phyloP scores from a whole-genome alignment of 2,797 vertebrate genomes.

The Xenopus petersii region DNA sequence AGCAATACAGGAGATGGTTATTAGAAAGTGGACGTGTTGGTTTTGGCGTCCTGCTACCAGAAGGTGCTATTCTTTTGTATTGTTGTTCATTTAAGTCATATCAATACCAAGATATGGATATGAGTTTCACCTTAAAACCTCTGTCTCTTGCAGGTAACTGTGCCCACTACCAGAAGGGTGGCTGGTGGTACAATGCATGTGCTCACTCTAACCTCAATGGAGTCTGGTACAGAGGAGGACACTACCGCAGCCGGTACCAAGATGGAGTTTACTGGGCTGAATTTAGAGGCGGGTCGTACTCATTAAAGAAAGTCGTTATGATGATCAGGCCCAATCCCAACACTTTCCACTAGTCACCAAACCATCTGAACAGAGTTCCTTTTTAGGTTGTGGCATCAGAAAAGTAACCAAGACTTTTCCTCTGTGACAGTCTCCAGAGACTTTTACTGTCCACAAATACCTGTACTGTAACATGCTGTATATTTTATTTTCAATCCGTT shows the following conservation, averaged over 20 bases:
- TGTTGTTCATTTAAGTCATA: no score
- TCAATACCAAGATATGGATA: no score
- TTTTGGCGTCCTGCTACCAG: no score
- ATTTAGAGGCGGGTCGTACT: conserved; percentile 95
- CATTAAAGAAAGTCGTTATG: conserved; percentile 85
- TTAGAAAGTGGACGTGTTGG: no score
- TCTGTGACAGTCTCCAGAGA: no score
- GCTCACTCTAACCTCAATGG: conserved; percentile 97
- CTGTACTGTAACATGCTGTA: conserved; percentile 57
- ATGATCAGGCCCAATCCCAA: conserved; percentile 97
- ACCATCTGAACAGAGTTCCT: no score
- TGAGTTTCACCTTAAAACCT: not conserved
- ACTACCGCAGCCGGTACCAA: conserved; percentile 96
- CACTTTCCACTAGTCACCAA: conserved; percentile 83
- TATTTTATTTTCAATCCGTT: conserved; percentile 44
- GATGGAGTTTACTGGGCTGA: conserved; percentile 98
- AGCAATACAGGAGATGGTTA: no score
- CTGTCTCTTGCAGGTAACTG: conserved; percentile 81
- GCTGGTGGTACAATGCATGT: conserved; percentile 98
- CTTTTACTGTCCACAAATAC: conserved; percentile 34
- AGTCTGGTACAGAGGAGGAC: conserved; percentile 96
- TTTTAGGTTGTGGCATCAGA: no score
- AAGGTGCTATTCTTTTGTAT: no score
- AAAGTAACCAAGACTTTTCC: not conserved
- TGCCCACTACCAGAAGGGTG: conserved; percentile 97